Base-by-base conservation (phyloP, 2,113 vertebrate genomes). In the Cyanistes caeruleus region DNA sequence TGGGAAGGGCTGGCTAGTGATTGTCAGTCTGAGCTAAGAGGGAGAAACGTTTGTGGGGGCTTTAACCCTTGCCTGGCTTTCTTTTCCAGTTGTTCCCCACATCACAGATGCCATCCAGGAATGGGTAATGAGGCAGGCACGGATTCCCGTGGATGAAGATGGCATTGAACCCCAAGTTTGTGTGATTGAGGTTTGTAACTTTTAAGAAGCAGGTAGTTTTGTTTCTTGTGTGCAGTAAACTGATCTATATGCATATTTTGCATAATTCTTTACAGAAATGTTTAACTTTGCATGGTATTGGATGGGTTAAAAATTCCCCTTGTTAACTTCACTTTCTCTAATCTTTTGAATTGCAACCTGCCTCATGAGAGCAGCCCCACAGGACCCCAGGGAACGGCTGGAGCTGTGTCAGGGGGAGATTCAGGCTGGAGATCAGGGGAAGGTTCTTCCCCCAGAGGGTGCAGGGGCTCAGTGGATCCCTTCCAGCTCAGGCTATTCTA, bases 81-180 rank as follows among this genome's bases (percentile, higher is more conserved):
- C 22, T 85, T 85, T 69, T 96, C 7, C 94, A 99, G 99, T 99
- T 89, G 99, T 99, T 41, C 99, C 99, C 58, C 99, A 99, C 93
- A 99, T 99, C 97, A 99, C 99, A n/a, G 99, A 99, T 92, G 99
- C 99, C 7, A 99, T 99, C 87, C 99, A 99, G 95, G 99, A 99
- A 59, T 99, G 99, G 99, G 99, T 99, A 1, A 98, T 99, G 98
- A 98, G 98, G 55, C 99, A 99, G 95, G 99, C 99, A 7, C 97
- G 56, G 65, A 98, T 99, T 43, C 98, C 99, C 24, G 99, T 99
- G 5, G 99, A 99, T 33, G 99, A 98, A 35, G 99, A 99, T n/a
- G 98, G 97, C 7, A 75, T 99, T 8, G 98, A 99, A 52, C 99
- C 99, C 72, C 98, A 99, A 99, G 99, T 99, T 31, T 99, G 99